These are phyloP conservation scores for Myrmecobius fasciatus DNA, from an alignment of 2,113 vertebrate species.

Conservation along the genomic window DNA sequence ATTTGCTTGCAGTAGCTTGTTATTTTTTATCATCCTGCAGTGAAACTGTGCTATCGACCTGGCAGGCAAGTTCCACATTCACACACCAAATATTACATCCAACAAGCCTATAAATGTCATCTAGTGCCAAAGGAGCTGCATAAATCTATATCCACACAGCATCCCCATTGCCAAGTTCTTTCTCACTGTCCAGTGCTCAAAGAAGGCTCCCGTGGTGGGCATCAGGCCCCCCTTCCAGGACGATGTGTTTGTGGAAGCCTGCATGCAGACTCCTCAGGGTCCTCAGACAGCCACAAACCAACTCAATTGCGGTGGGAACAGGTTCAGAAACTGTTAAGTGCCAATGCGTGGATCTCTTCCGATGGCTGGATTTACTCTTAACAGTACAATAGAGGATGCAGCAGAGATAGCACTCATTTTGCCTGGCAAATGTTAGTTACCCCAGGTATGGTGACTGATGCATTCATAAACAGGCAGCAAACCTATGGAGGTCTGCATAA, in stretches of 20 bases:
- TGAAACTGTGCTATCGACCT: slow-evolving; percentile 11
- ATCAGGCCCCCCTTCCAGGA: slow-evolving; percentile 20
- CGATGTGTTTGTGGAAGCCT: background rate
- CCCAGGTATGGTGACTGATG: slow-evolving; percentile 43
- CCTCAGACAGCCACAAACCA: slow-evolving; percentile 69
- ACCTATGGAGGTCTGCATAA: background rate
- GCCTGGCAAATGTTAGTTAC: slow-evolving; percentile 35
- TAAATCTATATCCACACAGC: background rate
- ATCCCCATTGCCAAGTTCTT: slow-evolving; percentile 16
- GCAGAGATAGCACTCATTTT: slow-evolving; percentile 67
- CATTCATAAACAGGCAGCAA: slow-evolving; percentile 40
- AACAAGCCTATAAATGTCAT: slow-evolving; percentile 39
- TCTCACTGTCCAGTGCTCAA: slow-evolving; percentile 46
- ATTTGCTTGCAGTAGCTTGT: background rate
- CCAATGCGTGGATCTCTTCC: slow-evolving; percentile 51
- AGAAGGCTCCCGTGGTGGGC: slow-evolving; percentile 35
- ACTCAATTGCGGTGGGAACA: slow-evolving; percentile 52
- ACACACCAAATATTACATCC: background rate
- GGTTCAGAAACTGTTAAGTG: slow-evolving; percentile 64
- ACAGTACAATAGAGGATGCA: slow-evolving; percentile 61
- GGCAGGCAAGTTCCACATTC: slow-evolving; percentile 9
- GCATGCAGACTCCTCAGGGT: slow-evolving; percentile 37
- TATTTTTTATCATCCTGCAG: slow-evolving; percentile 41
- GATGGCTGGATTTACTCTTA: slow-evolving; percentile 69
- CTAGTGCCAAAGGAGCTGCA: background rate